Evolutionary conservation across 2,113 vertebrate species (phyloP), one percentile per base, ranked within the genome.

Genomic region (Myotis brandtii): DNA sequence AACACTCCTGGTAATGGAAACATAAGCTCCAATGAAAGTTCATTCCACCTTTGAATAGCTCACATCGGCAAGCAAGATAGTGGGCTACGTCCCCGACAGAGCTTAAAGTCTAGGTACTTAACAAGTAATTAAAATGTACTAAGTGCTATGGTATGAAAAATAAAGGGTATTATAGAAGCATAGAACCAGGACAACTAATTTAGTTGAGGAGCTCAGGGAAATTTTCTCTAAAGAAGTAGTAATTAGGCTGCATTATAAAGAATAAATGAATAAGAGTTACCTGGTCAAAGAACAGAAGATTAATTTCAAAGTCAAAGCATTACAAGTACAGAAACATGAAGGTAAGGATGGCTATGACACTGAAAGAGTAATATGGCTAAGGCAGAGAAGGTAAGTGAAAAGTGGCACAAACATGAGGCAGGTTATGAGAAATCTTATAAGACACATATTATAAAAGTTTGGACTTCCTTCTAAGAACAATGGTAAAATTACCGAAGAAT

Each of bases 41-140:
- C 40, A 62, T 69, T 94, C n/a, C 30, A 92, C 21, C 30, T 91
- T 34, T 72, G 27, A 59, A 56, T n/a, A 91, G 79, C 8, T 86
- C 25, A 93, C 11, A 86, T 76, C 2, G 50, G 56, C 34, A 72
- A 86, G 14, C 37, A 89, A 69, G 21, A 37, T 7, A 93, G 73
- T 9, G 89, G 30, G 52, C 79, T 34, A 54, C 20, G 70, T 67
- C 54, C 16, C 25, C 52, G 14, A 93, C 2, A 90, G 40, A 82
- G 40, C 62, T 86, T 91, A 76, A 25, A 34, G 21, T 77, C 67
- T 73, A 91, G 5, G 17, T 30, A 72, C 13, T 94, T 86, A 56
- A 95, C 17, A 84, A 88, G n/a, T 76, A 80, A 80, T 80, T 84
- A 77, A 86, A 96, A 79, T 14, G 43, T 52, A 69, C 50, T 69